Evolutionary conservation across 2,888 invertebrate genomes (phyloP).

Genomic region (Meghimatium bilineatum): DNA sequence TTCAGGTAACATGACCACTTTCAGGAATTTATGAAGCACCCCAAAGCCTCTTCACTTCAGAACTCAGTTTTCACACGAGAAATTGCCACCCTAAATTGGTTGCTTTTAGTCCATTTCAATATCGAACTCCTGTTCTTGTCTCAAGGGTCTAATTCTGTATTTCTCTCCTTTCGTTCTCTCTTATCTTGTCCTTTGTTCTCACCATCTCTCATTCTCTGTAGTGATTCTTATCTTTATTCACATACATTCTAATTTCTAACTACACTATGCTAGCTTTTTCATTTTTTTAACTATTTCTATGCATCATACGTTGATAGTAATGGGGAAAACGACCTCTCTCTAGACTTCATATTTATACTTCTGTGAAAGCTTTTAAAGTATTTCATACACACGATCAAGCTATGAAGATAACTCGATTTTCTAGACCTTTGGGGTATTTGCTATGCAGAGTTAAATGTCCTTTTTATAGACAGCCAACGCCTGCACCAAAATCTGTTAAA

Average conservation of each 20-base stretch:
- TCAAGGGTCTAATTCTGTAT: slow-evolving; percentile 16
- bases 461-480: background rate
- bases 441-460: background rate
- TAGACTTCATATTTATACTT: background rate
- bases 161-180: background rate
- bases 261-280: background rate
- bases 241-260: background rate
- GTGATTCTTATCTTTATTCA: background rate
- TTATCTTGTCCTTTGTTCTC: background rate
- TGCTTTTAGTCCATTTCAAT: slow-evolving; percentile 30
- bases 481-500: background rate
- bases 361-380: background rate
- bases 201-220: background rate
- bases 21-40: background rate
- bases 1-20: slow-evolving; percentile 17
- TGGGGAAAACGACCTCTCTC: background rate
- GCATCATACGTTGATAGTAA: background rate
- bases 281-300: background rate
- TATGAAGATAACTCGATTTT: background rate
- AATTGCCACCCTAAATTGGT: slow-evolving; percentile 8
- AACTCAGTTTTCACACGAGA: background rate
- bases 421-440: background rate
- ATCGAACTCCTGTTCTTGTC: slow-evolving; percentile 6
- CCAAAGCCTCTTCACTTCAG: slow-evolving; percentile 11
- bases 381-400: background rate